Percentiles rank a stretch among this genome's conserved stretches.
phyloP scores from a whole-genome alignment of 2,888 invertebrate species.

The Papilio elwesi region DNA sequence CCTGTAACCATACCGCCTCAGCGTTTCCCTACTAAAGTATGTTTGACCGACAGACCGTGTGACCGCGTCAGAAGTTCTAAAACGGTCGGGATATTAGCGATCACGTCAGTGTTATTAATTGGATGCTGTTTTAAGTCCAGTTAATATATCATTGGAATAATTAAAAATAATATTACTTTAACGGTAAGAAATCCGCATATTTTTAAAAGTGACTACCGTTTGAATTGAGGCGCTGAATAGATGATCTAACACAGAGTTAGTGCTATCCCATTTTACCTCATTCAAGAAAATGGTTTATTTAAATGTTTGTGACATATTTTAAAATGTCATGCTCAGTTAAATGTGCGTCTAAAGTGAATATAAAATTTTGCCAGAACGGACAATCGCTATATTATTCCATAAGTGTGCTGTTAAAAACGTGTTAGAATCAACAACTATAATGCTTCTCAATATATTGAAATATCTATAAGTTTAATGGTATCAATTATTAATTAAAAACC shows the following conservation, averaged over 20 bases:
- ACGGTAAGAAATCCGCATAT: background rate
- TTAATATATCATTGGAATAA: constrained; percentile 5
- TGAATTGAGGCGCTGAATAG: no score
- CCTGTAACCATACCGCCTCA: constrained; percentile 33
- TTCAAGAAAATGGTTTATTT: no score
- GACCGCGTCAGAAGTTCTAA: constrained; percentile 30
- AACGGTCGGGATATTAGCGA: constrained; percentile 24
- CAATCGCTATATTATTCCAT: no score
- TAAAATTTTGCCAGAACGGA: no score
- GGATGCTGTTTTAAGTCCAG: constrained; percentile 10
- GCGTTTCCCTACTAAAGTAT: constrained; percentile 34
- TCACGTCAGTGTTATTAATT: constrained; percentile 22
- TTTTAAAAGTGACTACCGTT: background rate
- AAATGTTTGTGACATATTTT: no score
- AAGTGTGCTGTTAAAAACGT: no score
- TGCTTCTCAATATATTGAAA: background rate
- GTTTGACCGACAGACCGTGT: constrained; percentile 36
- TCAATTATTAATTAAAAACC: background rate
- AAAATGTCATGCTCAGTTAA: no score
- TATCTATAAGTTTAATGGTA: background rate
- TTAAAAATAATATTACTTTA: background rate
- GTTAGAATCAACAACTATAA: no score
- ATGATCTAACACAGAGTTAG: no score
- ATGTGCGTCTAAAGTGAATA: no score
- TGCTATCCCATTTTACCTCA: no score